Percentiles rank a stretch among this genome's conserved stretches.
Evolutionary conservation across 2,888 invertebrate species (phyloP).

Genomic region (Gasteruption jaculator): DNA sequence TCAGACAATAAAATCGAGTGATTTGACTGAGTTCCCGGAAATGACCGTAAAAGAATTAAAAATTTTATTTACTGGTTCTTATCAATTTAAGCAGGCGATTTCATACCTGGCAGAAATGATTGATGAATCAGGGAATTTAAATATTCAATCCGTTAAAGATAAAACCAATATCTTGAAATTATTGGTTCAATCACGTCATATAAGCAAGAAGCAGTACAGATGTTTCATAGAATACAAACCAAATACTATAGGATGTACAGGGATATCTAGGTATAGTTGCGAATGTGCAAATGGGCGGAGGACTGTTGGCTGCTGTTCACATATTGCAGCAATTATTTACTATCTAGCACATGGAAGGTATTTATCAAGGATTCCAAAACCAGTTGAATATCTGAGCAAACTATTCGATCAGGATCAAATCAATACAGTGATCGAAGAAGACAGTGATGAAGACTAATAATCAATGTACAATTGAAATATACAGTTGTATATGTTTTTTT

Average conservation of each 20-base stretch:
- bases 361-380: slow-evolving; percentile 18
- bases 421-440: slow-evolving; percentile 16
- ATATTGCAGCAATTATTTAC: slow-evolving; percentile 16
- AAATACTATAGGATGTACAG: slow-evolving; percentile 5
- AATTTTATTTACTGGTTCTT: slow-evolving; percentile 13
- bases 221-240: slow-evolving; percentile 15
- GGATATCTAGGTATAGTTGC: slow-evolving; percentile 6
- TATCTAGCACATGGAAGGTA: slow-evolving; percentile 19
- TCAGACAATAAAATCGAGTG: slow-evolving; percentile 10
- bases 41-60: slow-evolving; percentile 12
- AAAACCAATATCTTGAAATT: slow-evolving; percentile 14
- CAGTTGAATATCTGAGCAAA: slow-evolving; percentile 18
- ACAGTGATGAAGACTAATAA: slow-evolving; percentile 18
- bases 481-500: too few species aligned
- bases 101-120: slow-evolving; percentile 15
- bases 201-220: slow-evolving; percentile 11
- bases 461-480: too few species aligned
- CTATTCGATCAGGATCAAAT: slow-evolving; percentile 13
- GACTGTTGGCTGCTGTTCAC: slow-evolving; percentile 10
- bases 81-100: slow-evolving; percentile 9
- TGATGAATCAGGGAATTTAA: slow-evolving; percentile 9
- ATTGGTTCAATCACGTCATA: slow-evolving; percentile 17
- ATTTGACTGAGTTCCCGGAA: slow-evolving; percentile 12
- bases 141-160: slow-evolving; percentile 14
- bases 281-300: slow-evolving; percentile 11